Evolutionary conservation across 2,113 vertebrate genomes (phyloP).

Genomic region (Diglossa brunneiventris): DNA sequence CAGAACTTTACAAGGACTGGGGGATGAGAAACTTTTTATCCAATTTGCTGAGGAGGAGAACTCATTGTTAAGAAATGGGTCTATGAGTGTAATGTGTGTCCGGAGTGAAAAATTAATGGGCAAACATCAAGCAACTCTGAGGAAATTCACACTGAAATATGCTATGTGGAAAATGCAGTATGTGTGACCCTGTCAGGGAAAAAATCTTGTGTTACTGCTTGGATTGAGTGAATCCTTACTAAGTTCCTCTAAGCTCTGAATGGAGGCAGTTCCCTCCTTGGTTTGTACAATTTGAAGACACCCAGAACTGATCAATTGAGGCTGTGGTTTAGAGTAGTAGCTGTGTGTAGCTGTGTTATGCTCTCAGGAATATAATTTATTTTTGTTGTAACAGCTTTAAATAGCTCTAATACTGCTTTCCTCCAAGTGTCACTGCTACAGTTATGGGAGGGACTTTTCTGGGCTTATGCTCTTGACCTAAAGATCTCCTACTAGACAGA

Average conservation of each 20-base stretch:
- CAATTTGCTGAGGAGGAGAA: neutral
- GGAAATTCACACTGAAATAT: neutral
- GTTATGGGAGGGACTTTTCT: neutral
- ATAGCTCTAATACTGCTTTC: neutral
- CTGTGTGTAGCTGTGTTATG: neutral
- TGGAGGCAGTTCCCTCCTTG: neutral
- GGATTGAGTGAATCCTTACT: neutral
- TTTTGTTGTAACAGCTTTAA: neutral
- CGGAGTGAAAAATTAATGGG: neutral
- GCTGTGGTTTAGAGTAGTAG: neutral
- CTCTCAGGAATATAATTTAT: neutral
- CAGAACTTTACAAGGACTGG: neutral
- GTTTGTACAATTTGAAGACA: neutral
- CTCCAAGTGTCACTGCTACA: neutral
- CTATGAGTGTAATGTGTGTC: neutral
- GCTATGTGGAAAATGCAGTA: rapidly evolving
- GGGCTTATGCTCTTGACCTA: neutral
- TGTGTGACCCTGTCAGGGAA: neutral
- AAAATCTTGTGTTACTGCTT: neutral
- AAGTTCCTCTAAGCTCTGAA: neutral
- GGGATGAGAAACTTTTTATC: neutral
- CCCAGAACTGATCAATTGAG: neutral
- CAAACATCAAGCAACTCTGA: neutral
- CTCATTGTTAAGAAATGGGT: neutral
- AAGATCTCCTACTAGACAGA: neutral